phyloP scores from a whole-genome alignment of 2,113 vertebrate genomes.

The Salvator merianae region DNA sequence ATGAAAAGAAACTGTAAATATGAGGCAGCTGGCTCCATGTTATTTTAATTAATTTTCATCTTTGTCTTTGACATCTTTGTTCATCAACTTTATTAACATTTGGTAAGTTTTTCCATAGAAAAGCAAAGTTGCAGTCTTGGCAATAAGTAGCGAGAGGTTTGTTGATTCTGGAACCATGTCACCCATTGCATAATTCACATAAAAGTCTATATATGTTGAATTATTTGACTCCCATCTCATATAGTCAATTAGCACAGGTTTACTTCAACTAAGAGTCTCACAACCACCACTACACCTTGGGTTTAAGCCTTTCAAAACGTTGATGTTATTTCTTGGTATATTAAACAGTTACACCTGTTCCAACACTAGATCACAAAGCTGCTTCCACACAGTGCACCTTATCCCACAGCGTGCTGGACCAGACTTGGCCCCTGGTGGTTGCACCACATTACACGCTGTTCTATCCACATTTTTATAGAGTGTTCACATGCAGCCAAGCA shows the following conservation, averaged over 20 bases:
- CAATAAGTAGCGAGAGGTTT: background rate
- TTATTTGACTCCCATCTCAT: background rate
- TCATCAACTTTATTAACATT: background rate
- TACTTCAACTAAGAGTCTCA: background rate
- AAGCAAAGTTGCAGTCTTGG: background rate
- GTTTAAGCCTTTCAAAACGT: too few relatives aligned
- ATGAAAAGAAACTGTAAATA: background rate
- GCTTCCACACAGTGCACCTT: too few relatives aligned
- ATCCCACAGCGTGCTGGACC: too few relatives aligned
- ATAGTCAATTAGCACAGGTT: background rate
- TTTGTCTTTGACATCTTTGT: background rate
- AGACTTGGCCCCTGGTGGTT: too few relatives aligned
- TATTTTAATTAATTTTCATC: background rate
- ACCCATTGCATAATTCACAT: background rate
- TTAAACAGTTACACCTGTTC: too few relatives aligned
- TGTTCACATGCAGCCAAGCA: too few relatives aligned
- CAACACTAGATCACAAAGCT: too few relatives aligned
- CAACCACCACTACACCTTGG: too few relatives aligned
- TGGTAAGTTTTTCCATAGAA: background rate
- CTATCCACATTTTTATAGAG: too few relatives aligned
- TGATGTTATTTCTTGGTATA: too few relatives aligned
- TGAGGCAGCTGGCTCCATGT: background rate
- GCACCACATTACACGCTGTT: too few relatives aligned
- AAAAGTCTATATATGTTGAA: background rate
- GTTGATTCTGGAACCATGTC: background rate